Conservation (phyloP, 2,113 vertebrate species). For the Cercopithecus mona region DNA sequence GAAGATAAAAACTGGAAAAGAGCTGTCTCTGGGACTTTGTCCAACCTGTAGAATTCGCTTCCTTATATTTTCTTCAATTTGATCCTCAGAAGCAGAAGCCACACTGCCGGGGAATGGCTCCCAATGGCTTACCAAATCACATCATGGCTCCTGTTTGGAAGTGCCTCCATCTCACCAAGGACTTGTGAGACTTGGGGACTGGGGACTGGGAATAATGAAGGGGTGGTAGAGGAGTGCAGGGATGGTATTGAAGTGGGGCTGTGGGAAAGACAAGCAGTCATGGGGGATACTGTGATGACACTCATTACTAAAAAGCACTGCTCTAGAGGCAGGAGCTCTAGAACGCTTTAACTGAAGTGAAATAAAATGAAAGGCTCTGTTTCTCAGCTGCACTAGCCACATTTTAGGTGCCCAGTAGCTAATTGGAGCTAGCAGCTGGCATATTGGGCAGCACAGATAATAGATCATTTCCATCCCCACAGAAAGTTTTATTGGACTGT, state of each 20-base stretch:
- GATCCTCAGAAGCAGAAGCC: conserved; percentile 80
- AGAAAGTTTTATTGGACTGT: background rate
- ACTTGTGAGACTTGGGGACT: conserved; percentile 86
- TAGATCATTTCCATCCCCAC: background rate
- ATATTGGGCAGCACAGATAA: background rate
- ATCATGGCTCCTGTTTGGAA: conserved; percentile 88
- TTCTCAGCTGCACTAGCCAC: background rate
- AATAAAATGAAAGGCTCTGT: background rate
- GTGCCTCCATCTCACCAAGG: conserved; percentile 84
- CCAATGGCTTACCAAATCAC: conserved; percentile 86
- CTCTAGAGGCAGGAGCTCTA: background rate
- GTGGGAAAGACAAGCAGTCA: background rate
- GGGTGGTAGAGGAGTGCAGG: background rate
- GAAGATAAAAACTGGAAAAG: conserved; percentile 9
- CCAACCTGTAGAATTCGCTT: background rate
- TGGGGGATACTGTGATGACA: background rate
- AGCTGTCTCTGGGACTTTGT: background rate
- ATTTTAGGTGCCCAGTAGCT: background rate
- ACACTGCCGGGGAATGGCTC: conserved; percentile 75
- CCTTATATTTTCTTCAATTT: conserved; percentile 53
- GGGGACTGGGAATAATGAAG: background rate
- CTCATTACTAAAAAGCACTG: background rate
- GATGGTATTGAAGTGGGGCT: background rate
- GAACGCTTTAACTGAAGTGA: background rate
- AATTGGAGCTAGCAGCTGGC: background rate